These are phyloP conservation scores for Vireo griseus DNA, from an alignment of 2,797 vertebrate species.

Conservation along the genomic window DNA sequence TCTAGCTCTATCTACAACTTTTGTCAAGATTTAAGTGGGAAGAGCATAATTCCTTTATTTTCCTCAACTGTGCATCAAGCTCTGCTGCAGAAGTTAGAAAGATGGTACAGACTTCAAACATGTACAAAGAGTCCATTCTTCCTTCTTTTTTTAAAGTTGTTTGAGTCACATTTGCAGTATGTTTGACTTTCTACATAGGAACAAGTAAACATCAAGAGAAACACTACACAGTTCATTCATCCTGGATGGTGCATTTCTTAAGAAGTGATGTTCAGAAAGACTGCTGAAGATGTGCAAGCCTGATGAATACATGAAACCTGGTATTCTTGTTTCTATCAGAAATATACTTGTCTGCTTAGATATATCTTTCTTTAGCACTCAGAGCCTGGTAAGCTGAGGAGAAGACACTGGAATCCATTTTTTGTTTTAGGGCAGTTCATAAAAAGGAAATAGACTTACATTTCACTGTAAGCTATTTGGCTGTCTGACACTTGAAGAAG, in stretches of 20 bases:
- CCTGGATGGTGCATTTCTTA: neutral
- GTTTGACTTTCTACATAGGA: neutral
- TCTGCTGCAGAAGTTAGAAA: neutral
- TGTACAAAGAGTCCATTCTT: neutral
- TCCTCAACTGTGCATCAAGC: neutral
- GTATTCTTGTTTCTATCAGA: neutral
- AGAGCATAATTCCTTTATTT: neutral
- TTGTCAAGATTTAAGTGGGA: neutral
- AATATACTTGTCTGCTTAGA: neutral
- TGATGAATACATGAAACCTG: neutral
- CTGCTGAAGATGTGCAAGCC: neutral
- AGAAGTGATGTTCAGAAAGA: neutral
- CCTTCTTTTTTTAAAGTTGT: neutral
- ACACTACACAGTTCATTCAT: neutral
- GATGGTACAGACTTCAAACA: neutral
- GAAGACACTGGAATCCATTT: neutral
- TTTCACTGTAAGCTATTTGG: neutral
- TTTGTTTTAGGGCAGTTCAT: neutral
- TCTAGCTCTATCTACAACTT: neutral
- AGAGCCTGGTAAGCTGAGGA: neutral
- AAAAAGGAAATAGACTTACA: neutral
- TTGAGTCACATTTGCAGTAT: neutral
- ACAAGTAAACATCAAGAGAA: conserved; percentile 31
- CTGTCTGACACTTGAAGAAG: neutral
- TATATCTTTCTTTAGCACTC: neutral